Evolutionary conservation across 1,140 invertebrate genomes (phyloP).

Genomic region (Euura lappo): DNA sequence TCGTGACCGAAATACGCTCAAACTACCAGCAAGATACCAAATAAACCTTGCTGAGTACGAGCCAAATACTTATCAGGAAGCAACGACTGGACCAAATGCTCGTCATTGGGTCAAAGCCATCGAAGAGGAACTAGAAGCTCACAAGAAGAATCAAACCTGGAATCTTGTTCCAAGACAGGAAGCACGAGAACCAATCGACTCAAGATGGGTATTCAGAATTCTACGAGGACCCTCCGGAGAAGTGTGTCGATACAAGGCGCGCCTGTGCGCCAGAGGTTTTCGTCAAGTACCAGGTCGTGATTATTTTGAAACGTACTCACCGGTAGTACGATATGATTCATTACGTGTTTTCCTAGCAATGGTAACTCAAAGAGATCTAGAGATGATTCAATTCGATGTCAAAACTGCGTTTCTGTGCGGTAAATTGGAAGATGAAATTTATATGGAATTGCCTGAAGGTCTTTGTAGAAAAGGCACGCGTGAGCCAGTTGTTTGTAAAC

Average conservation of each 20-base stretch:
- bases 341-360: constrained; percentile 14
- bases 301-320: constrained; percentile 24
- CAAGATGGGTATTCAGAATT: neutral
- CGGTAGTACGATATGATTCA: constrained; percentile 5
- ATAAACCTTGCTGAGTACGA: too few species aligned
- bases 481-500: neutral
- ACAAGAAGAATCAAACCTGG: constrained; percentile 33
- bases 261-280: constrained; percentile 36
- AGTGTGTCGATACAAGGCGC: constrained; percentile 28
- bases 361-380: neutral
- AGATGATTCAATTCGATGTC: constrained; percentile 37
- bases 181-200: constrained; percentile 28
- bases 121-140: constrained; percentile 33
- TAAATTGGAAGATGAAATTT: constrained; percentile 38
- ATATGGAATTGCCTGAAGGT: constrained; percentile 41
- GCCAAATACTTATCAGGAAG: too few species aligned
- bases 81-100: too few species aligned
- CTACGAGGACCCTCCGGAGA: neutral
- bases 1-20: too few species aligned
- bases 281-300: constrained; percentile 33
- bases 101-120: constrained; percentile 31
- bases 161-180: constrained; percentile 29
- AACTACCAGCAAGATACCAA: too few species aligned
- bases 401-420: constrained; percentile 43
- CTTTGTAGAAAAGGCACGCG: too few species aligned